phyloP scores from a whole-genome alignment of 2,888 invertebrate genomes.

The Odontocerum albicorne region DNA sequence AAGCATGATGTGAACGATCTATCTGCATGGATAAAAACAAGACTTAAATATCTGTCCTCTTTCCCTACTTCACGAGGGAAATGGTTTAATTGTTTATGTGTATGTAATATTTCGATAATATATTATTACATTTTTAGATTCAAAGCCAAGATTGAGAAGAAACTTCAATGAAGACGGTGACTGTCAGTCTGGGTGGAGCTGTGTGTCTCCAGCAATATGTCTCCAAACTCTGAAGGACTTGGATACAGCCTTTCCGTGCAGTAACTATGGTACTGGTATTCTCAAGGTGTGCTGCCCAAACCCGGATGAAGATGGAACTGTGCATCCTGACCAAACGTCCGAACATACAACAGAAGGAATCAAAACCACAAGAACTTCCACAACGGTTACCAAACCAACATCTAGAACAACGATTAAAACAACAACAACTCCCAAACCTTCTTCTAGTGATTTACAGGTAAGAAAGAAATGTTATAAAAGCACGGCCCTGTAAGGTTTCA shows the following conservation, averaged over 20 bases:
- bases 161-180: constrained; percentile 44
- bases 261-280: neutral
- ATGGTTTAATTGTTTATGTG: no score
- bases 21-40: no score
- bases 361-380: neutral
- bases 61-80: no score
- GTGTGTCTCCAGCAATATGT: constrained; percentile 11
- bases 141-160: no score
- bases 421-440: neutral
- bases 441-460: no score
- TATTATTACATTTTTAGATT: no score
- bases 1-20: no score
- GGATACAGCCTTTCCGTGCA: constrained; percentile 24
- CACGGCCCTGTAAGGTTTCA: no score
- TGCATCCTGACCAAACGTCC: neutral
- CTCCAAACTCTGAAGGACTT: neutral
- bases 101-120: no score
- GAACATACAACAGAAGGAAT: neutral
- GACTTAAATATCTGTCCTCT: no score
- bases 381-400: neutral
- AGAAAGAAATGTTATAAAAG: no score
- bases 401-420: neutral
- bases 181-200: constrained; percentile 40
- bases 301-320: no score
- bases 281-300: constrained; percentile 13